Conservation (phyloP, 2,888 invertebrate species). For the Tipula unca region DNA sequence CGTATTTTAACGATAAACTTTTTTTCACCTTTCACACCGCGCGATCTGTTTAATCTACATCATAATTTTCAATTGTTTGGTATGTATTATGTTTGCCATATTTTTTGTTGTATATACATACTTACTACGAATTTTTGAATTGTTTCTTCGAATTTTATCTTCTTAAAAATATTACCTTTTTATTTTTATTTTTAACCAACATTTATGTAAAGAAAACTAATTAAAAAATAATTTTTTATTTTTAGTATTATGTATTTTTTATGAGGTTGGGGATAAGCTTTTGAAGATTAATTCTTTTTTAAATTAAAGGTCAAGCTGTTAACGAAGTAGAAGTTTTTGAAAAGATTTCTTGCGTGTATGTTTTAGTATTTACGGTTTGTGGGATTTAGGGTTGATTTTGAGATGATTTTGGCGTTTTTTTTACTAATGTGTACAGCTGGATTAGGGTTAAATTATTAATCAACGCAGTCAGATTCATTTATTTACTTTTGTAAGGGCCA, state of each 20-base stretch:
- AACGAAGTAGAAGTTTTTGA: background rate
- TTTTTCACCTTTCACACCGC: background rate
- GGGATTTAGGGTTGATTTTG: background rate
- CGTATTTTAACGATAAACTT: background rate
- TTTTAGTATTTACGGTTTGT: background rate
- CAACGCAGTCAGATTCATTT: background rate
- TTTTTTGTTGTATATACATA: no score
- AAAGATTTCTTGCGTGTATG: background rate
- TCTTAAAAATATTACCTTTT: background rate
- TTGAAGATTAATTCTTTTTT: background rate
- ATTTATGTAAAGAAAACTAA: background rate
- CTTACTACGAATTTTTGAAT: background rate
- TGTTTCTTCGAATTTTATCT: background rate
- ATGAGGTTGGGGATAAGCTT: background rate
- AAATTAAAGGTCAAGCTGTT: conserved; percentile 14
- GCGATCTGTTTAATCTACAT: background rate
- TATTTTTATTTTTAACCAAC: no score
- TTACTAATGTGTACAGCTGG: background rate
- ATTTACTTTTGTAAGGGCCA: background rate
- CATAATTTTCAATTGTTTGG: background rate
- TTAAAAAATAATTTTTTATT: background rate
- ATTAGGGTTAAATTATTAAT: background rate
- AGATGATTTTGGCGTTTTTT: background rate
- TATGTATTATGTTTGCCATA: background rate
- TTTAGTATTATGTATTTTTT: background rate